phyloP scores from a whole-genome alignment of 2,888 invertebrate species.

The Cryptocheilus praepositus region DNA sequence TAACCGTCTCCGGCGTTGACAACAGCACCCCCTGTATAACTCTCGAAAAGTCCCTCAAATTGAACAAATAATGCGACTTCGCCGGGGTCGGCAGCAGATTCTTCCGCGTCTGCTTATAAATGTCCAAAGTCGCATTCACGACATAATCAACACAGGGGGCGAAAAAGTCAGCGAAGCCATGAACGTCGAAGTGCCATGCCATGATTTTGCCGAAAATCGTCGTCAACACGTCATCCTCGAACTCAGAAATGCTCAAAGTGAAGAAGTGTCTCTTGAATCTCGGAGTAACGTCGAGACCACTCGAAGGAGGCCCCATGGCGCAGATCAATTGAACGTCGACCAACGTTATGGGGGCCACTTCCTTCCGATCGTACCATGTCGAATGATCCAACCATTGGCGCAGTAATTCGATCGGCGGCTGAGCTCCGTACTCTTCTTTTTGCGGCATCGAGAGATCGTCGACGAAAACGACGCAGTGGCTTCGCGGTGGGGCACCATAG shows the following conservation, averaged over 20 bases:
- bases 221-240: slow-evolving; percentile 88
- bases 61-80: slow-evolving; percentile 96
- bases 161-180: slow-evolving; percentile 93
- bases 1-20: slow-evolving; percentile 91
- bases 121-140: slow-evolving; percentile 88
- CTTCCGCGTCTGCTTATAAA: slow-evolving; percentile 88
- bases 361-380: slow-evolving; percentile 92
- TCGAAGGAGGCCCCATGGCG: slow-evolving; percentile 91
- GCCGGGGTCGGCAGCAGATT: slow-evolving; percentile 93
- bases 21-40: slow-evolving; percentile 94
- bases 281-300: slow-evolving; percentile 88
- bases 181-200: slow-evolving; percentile 93
- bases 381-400: slow-evolving; percentile 93
- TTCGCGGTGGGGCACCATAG: slow-evolving; percentile 74
- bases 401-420: slow-evolving; percentile 94
- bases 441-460: slow-evolving; percentile 97
- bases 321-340: slow-evolving; percentile 92
- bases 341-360: slow-evolving; percentile 85
- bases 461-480: slow-evolving; percentile 91
- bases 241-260: slow-evolving; percentile 90
- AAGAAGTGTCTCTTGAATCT: slow-evolving; percentile 90
- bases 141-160: slow-evolving; percentile 90
- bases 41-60: slow-evolving; percentile 93
- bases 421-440: slow-evolving; percentile 92
- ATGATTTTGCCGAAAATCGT: slow-evolving; percentile 93